A percentile compares a stretch with the other conserved stretches of the same genome.
Evolutionary conservation across 2,113 vertebrate species (phyloP).

Genomic region (Brienomyrus brachyistius): DNA sequence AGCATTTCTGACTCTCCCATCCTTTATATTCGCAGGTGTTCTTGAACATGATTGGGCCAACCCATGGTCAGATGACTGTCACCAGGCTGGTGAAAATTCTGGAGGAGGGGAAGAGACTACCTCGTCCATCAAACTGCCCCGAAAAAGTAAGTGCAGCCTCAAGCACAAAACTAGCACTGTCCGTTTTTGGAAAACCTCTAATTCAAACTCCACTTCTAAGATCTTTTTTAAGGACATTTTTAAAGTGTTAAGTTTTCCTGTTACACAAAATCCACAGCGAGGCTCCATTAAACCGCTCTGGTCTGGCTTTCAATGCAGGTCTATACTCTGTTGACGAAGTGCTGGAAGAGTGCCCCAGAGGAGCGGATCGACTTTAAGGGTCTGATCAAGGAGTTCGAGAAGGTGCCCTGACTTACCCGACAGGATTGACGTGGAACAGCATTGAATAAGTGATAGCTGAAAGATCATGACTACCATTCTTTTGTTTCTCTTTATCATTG

Average conservation of each 20-base stretch:
- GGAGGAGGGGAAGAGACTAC: slow-evolving; percentile 66
- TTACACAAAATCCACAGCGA: neutral
- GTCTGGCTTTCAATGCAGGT: slow-evolving; percentile 45
- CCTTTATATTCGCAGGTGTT: slow-evolving; percentile 55
- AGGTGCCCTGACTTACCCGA: slow-evolving; percentile 43
- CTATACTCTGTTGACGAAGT: slow-evolving; percentile 70
- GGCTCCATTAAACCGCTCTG: neutral
- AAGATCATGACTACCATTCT: neutral
- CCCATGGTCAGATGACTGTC: slow-evolving; percentile 80
- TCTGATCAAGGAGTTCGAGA: slow-evolving; percentile 72
- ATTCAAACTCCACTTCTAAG: neutral
- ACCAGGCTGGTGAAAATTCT: slow-evolving; percentile 66
- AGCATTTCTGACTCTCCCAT: neutral
- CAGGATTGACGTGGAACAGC: neutral
- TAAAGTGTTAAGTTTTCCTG: neutral
- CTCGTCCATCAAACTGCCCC: slow-evolving; percentile 59
- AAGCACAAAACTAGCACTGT: neutral
- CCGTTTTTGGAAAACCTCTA: neutral
- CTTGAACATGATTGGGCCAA: slow-evolving; percentile 74
- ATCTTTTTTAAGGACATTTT: neutral
- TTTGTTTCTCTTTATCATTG: neutral
- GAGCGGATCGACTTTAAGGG: slow-evolving; percentile 70
- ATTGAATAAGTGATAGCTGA: neutral
- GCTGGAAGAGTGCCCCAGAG: slow-evolving; percentile 62
- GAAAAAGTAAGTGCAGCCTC: slow-evolving; percentile 56